phyloP scores from a whole-genome alignment of 53 echinoderm and acorn worm genomes.

The Antedon mediterranea region DNA sequence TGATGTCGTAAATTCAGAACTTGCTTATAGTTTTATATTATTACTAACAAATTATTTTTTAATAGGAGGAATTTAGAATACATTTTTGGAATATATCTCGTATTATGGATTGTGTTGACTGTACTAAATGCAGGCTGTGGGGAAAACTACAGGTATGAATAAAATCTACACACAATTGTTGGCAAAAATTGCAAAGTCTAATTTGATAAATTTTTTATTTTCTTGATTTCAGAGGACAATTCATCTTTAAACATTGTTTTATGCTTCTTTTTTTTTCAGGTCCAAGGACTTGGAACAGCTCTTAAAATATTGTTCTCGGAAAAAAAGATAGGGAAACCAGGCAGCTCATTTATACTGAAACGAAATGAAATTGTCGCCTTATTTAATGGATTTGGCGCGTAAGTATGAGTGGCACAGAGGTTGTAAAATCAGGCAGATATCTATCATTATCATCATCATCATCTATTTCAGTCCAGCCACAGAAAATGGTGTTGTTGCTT shows the following conservation, averaged over 20 bases:
- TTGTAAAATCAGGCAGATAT: too few relatives aligned
- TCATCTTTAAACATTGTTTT: too few relatives aligned
- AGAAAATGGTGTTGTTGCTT: too few relatives aligned
- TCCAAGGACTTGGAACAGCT: constrained; percentile 82
- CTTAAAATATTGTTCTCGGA: constrained; percentile 77
- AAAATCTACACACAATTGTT: not conserved
- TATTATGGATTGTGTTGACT: constrained; percentile 99
- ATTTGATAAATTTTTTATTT: too few relatives aligned
- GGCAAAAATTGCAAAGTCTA: too few relatives aligned
- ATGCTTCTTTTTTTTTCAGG: constrained; percentile 18
- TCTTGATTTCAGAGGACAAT: too few relatives aligned
- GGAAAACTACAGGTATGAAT: constrained; percentile 95
- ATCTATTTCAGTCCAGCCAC: too few relatives aligned
- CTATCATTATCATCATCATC: too few relatives aligned
- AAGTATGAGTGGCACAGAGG: not conserved
- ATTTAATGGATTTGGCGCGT: constrained; percentile 87
- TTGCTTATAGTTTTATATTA: too few relatives aligned
- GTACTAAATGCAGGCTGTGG: constrained; percentile 97
- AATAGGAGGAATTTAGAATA: constrained; percentile 83
- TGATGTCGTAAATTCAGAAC: too few relatives aligned
- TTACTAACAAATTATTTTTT: not conserved
- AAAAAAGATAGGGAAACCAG: not conserved
- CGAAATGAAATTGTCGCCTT: constrained; percentile 63
- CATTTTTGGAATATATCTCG: constrained; percentile 96
- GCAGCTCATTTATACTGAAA: constrained; percentile 20